Percentiles rank a stretch among this genome's conserved stretches.
Evolutionary conservation across 1,140 invertebrate genomes (phyloP).

Genomic region (Drosophila jambulina): DNA sequence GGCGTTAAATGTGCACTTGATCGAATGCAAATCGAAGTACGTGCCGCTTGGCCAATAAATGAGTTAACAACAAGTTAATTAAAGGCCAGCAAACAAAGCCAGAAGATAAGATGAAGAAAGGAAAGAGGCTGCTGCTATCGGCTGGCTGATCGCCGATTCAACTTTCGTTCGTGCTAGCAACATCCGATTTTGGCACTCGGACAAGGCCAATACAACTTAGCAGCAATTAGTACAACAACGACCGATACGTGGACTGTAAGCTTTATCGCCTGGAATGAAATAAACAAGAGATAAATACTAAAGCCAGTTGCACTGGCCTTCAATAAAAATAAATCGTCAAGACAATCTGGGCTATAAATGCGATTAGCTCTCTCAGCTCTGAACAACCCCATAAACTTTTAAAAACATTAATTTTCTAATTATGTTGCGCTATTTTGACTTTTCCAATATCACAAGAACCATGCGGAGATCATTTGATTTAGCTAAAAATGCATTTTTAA

Average conservation of each 20-base stretch:
- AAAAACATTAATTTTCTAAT: too few relatives aligned
- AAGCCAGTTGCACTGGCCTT: conserved; percentile 13
- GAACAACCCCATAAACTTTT: background rate
- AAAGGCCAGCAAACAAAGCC: conserved; percentile 10
- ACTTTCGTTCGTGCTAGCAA: conserved; percentile 21
- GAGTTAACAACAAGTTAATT: background rate
- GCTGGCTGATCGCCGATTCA: background rate
- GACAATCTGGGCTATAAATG: conserved; percentile 16
- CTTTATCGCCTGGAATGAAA: conserved; percentile 31
- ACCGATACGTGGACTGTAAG: conserved; percentile 15
- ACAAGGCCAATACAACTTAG: conserved; percentile 58
- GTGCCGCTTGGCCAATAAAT: conserved; percentile 12
- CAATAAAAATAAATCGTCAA: conserved; percentile 29
- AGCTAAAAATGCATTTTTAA: too few relatives aligned
- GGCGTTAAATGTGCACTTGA: conserved; percentile 38
- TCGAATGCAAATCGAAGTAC: conserved; percentile 42
- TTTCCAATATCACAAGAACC: too few relatives aligned
- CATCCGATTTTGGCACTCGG: conserved; percentile 41
- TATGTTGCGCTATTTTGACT: too few relatives aligned
- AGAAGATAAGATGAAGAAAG: conserved; percentile 4
- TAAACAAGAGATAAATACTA: background rate
- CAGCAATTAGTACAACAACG: conserved; percentile 47
- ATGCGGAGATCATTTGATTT: too few relatives aligned
- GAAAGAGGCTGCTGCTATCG: background rate
- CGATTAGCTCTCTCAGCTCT: background rate